Evolutionary conservation across 1,140 invertebrate species (phyloP).

Genomic region (Drusus annulatus): DNA sequence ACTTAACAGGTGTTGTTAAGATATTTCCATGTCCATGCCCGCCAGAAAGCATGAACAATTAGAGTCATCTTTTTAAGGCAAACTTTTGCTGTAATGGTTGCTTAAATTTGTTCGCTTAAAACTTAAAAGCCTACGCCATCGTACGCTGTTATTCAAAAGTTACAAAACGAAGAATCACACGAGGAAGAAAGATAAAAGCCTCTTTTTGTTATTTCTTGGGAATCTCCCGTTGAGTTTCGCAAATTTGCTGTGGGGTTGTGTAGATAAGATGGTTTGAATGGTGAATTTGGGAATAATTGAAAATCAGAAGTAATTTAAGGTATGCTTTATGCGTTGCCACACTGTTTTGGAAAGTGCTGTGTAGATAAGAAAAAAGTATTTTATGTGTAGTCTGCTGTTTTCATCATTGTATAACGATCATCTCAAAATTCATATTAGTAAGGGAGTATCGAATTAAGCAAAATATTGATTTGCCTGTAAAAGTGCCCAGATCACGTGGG

Average conservation of each 20-base stretch:
- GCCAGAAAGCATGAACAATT: conserved; percentile 46
- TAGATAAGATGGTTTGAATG: no score
- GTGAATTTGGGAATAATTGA: not conserved
- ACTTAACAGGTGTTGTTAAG: conserved; percentile 30
- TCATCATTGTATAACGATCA: no score
- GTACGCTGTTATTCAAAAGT: conserved; percentile 53
- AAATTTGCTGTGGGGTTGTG: not conserved
- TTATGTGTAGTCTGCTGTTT: no score
- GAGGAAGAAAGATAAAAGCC: conserved; percentile 43
- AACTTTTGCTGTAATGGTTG: conserved; percentile 53
- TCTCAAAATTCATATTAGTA: no score
- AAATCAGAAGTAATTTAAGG: not conserved
- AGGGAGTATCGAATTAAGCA: no score
- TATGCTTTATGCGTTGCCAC: no score
- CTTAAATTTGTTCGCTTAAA: conserved; percentile 52
- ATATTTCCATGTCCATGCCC: conserved; percentile 10
- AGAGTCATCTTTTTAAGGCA: conserved; percentile 51
- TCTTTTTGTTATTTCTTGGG: conserved; percentile 27
- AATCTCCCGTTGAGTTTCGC: conserved; percentile 6
- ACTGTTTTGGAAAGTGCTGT: no score
- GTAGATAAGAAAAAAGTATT: no score
- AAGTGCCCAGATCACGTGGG: no score
- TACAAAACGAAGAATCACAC: conserved; percentile 36
- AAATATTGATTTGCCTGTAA: no score
- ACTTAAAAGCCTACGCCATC: conserved; percentile 34